Percentiles rank a stretch among this genome's conserved stretches.
phyloP scores from a whole-genome alignment of 1,140 invertebrate genomes.

The Agrypnia vestita region DNA sequence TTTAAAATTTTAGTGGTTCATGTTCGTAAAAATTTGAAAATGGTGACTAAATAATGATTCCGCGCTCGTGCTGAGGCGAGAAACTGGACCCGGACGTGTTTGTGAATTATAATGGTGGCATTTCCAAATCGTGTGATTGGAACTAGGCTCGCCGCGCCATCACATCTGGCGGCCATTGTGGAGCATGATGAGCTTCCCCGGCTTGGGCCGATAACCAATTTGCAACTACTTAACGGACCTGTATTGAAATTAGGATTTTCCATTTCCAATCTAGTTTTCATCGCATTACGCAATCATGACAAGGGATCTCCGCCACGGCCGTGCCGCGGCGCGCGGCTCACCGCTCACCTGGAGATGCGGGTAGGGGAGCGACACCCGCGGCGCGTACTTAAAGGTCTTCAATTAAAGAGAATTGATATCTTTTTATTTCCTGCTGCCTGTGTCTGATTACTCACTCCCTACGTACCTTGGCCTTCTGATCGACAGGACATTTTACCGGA shows the following conservation, averaged over 20 bases:
- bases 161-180: slow-evolving; percentile 17
- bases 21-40: too few relatives aligned
- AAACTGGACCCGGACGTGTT: not conserved
- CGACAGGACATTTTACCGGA: too few relatives aligned
- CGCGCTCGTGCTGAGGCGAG: not conserved
- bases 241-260: slow-evolving; percentile 60
- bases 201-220: slow-evolving; percentile 54
- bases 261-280: slow-evolving; percentile 57
- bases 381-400: too few relatives aligned
- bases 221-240: slow-evolving; percentile 47
- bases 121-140: not conserved
- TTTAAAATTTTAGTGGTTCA: too few relatives aligned
- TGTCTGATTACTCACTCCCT: too few relatives aligned
- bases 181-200: not conserved
- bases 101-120: slow-evolving; percentile 14
- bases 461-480: too few relatives aligned
- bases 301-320: slow-evolving; percentile 56
- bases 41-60: not conserved
- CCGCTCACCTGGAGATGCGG: not conserved
- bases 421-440: too few relatives aligned
- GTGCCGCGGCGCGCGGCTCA: slow-evolving; percentile 37
- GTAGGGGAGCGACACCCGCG: not conserved
- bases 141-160: not conserved
- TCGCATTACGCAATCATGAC: slow-evolving; percentile 60
- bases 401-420: too few relatives aligned